Conservation (phyloP, 1,140 invertebrate species). For the Drosophila insularis region DNA sequence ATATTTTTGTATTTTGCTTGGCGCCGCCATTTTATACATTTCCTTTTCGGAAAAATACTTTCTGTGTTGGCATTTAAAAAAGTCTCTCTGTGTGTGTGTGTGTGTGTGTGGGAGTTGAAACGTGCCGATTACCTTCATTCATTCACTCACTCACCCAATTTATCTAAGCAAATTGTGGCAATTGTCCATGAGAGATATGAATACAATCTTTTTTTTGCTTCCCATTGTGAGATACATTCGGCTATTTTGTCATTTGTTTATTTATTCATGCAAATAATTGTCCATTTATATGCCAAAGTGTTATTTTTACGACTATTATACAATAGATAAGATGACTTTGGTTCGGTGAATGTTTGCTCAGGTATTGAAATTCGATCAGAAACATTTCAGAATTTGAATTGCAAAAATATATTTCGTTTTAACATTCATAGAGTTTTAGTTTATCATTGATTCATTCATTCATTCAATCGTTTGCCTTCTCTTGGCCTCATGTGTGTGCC, state of each 20-base stretch:
- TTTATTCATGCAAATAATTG: constrained; percentile 3
- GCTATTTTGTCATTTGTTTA: background rate
- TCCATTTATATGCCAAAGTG: constrained; percentile 2
- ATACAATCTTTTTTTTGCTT: constrained; percentile 6
- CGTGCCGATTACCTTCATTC: constrained; percentile 61
- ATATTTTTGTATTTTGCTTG: background rate
- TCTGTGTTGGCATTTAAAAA: background rate
- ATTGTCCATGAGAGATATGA: constrained; percentile 35
- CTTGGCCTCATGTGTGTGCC: constrained; percentile 1
- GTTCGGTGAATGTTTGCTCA: background rate
- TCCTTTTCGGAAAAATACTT: constrained; percentile 44
- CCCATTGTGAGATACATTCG: no score
- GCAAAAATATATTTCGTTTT: background rate
- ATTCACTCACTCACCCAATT: background rate
- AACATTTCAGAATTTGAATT: background rate
- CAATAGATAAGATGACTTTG: background rate
- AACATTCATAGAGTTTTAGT: background rate
- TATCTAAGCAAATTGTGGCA: constrained; percentile 60
- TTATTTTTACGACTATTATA: background rate
- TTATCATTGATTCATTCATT: background rate
- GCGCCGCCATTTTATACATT: constrained; percentile 68
- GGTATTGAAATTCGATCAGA: background rate
- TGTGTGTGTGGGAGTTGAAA: constrained; percentile 48
- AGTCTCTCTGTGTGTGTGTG: background rate
- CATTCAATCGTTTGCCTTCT: constrained; percentile 6